A percentile compares a stretch with the other conserved stretches of the same genome.
phyloP scores from a whole-genome alignment of 2,113 vertebrate genomes.

The Dissostichus mawsoni region DNA sequence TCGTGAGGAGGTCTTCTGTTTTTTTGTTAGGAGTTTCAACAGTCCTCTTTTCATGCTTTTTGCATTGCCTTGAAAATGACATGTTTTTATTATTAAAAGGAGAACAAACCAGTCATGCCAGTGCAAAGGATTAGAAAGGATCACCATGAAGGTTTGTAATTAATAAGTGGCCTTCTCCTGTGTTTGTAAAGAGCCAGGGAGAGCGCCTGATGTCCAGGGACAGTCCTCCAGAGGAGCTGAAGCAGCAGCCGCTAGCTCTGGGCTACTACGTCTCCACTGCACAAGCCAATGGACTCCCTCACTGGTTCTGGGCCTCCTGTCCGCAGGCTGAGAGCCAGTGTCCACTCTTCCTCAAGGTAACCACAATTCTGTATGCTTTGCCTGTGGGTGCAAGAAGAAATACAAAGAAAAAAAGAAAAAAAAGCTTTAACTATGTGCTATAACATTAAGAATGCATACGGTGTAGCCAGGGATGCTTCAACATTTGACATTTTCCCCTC shows the following conservation, averaged over 20 bases:
- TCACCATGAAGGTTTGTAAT: slow-evolving; percentile 7
- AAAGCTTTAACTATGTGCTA: slow-evolving; percentile 1
- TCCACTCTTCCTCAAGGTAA: slow-evolving; percentile 98
- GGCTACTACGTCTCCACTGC: slow-evolving; percentile 99
- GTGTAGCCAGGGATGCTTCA: neutral
- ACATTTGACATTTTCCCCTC: slow-evolving; percentile 5
- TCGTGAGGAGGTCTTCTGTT: neutral
- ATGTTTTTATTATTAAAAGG: neutral
- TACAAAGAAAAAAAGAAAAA: neutral
- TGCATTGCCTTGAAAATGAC: neutral
- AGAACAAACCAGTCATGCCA: neutral
- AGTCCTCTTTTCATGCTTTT: neutral
- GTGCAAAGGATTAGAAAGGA: neutral
- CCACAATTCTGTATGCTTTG: neutral
- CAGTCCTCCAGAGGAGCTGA: slow-evolving; percentile 95
- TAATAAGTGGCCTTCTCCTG: slow-evolving; percentile 17
- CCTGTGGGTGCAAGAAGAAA: neutral
- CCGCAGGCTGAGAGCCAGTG: slow-evolving; percentile 98
- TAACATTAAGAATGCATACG: neutral
- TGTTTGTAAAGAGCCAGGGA: slow-evolving; percentile 88
- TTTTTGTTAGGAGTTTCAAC: neutral
- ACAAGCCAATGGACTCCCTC: slow-evolving; percentile 94
- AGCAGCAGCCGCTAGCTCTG: slow-evolving; percentile 96
- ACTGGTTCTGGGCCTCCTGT: slow-evolving; percentile 99
- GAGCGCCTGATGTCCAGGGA: slow-evolving; percentile 95